Conservation (phyloP, 2,113 vertebrate species). For the Microtus pennsylvanicus region DNA sequence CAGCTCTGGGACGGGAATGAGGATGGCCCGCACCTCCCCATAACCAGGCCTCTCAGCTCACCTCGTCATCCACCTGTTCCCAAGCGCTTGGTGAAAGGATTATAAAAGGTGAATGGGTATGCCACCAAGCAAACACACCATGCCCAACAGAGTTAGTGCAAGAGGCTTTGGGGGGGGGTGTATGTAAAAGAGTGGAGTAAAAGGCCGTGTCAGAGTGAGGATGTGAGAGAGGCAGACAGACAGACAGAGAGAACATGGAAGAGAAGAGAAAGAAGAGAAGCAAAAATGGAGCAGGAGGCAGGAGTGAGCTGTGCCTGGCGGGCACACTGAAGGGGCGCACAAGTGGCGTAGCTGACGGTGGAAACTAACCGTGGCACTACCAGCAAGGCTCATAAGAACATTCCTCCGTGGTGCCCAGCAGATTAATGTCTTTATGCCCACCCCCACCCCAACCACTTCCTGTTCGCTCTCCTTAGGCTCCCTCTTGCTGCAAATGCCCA, state of each 20-base stretch:
- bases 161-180: background rate
- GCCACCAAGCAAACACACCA: background rate
- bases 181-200: background rate
- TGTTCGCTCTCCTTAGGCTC: background rate
- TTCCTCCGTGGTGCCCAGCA: background rate
- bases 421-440: background rate
- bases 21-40: background rate
- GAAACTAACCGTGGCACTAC: background rate
- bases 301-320: background rate
- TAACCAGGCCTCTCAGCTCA: background rate
- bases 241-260: background rate
- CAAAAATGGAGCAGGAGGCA: no score
- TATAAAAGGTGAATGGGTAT: background rate
- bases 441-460: background rate
- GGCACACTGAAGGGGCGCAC: background rate
- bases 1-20: background rate
- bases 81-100: background rate
- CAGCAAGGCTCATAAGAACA: background rate
- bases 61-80: background rate
- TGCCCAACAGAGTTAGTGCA: background rate
- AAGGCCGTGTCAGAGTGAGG: background rate
- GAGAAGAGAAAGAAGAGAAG: background rate
- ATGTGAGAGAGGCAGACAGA: background rate
- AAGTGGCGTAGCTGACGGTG: background rate
- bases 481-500: background rate